Conservation (phyloP, 2,888 invertebrate genomes). For the Amorpha juglandis region DNA sequence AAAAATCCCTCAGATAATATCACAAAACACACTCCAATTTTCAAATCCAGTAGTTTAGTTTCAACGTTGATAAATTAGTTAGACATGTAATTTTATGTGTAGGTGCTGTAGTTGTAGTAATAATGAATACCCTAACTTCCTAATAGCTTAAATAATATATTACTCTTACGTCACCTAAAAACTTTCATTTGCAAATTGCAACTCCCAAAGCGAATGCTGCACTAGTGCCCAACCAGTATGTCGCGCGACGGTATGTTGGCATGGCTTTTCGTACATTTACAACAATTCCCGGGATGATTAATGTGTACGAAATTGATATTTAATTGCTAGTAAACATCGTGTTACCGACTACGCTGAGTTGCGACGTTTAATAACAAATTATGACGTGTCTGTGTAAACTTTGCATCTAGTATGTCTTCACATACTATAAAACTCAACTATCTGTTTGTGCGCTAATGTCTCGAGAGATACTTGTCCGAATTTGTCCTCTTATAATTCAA, state of each 20-base stretch:
- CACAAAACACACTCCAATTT: too few relatives aligned
- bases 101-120: too few relatives aligned
- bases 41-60: too few relatives aligned
- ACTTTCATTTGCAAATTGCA: background rate
- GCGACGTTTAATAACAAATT: constrained; percentile 57
- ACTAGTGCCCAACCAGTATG: background rate
- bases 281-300: constrained; percentile 68
- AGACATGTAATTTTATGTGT: too few relatives aligned
- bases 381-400: constrained; percentile 39
- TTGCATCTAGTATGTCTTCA: background rate
- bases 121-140: background rate
- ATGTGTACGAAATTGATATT: constrained; percentile 75
- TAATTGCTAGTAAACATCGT: constrained; percentile 67
- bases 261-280: constrained; percentile 27
- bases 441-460: background rate
- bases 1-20: too few relatives aligned
- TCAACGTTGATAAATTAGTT: too few relatives aligned
- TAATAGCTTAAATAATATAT: background rate
- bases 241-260: background rate
- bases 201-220: background rate
- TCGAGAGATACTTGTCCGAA: background rate
- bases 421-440: background rate
- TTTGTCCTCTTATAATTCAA: too few relatives aligned
- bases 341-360: constrained; percentile 37
- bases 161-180: background rate